These are phyloP conservation scores for Eucera pruinosa DNA, from an alignment of 2,888 invertebrate species.

Conservation along the genomic window DNA sequence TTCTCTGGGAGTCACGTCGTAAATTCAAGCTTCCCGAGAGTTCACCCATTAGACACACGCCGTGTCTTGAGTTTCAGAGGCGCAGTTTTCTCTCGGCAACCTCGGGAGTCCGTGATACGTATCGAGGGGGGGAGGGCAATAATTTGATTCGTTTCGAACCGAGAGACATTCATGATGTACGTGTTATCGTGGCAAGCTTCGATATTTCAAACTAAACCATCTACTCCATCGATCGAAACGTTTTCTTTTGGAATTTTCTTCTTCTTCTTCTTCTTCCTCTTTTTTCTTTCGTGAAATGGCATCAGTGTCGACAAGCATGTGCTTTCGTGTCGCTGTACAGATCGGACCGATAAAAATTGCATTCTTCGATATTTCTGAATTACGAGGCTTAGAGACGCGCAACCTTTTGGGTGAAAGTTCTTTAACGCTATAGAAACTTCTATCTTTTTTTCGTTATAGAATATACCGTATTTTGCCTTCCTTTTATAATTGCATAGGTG, in stretches of 20 bases:
- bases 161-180: constrained; percentile 12
- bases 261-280: too few relatives aligned
- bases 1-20: constrained; percentile 51
- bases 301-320: too few relatives aligned
- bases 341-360: too few relatives aligned
- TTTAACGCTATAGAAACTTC: too few relatives aligned
- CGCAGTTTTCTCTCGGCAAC: background rate
- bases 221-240: constrained; percentile 4
- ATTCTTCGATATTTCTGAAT: too few relatives aligned
- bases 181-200: background rate
- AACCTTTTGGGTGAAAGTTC: too few relatives aligned
- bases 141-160: constrained; percentile 33
- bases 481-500: too few relatives aligned
- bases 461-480: too few relatives aligned
- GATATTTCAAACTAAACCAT: constrained; percentile 8
- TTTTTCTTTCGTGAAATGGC: too few relatives aligned
- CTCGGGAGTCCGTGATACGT: constrained; percentile 1
- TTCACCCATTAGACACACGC: constrained; percentile 48
- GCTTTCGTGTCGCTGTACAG: too few relatives aligned
- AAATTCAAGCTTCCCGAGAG: constrained; percentile 45
- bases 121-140: constrained; percentile 9
- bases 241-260: background rate
- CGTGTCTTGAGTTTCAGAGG: constrained; percentile 6
- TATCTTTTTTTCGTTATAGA: too few relatives aligned
- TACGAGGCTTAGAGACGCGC: too few relatives aligned